phyloP scores from a whole-genome alignment of 2,888 invertebrate species.

The Aplocera efformata region DNA sequence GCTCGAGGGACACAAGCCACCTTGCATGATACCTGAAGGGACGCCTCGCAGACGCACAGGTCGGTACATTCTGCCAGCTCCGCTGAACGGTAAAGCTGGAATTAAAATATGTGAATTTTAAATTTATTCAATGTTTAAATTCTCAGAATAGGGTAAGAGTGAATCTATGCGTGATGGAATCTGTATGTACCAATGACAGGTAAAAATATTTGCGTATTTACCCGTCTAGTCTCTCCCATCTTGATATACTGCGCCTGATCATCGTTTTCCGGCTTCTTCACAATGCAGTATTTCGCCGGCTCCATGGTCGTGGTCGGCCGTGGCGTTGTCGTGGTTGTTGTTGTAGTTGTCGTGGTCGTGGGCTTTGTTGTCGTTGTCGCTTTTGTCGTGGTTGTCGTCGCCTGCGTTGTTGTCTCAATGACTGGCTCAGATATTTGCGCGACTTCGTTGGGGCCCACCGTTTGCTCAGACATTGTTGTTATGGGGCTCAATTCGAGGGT shows the following conservation, averaged over 20 bases:
- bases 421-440: slow-evolving; percentile 69
- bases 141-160: too few species aligned
- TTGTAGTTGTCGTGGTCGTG: slow-evolving; percentile 66
- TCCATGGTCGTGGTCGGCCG: slow-evolving; percentile 81
- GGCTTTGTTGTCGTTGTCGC: slow-evolving; percentile 49
- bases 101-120: neutral
- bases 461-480: slow-evolving; percentile 72
- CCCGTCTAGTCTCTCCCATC: slow-evolving; percentile 92
- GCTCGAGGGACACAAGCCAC: slow-evolving; percentile 93
- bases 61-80: slow-evolving; percentile 93
- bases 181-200: too few species aligned
- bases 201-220: too few species aligned
- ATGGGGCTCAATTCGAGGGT: slow-evolving; percentile 61
- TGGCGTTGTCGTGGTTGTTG: slow-evolving; percentile 73
- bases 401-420: slow-evolving; percentile 54
- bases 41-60: slow-evolving; percentile 91
- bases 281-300: slow-evolving; percentile 87
- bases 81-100: slow-evolving; percentile 89
- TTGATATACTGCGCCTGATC: slow-evolving; percentile 88
- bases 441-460: slow-evolving; percentile 60
- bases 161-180: too few species aligned
- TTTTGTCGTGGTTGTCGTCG: slow-evolving; percentile 48
- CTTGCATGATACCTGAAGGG: slow-evolving; percentile 89
- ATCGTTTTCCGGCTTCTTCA: slow-evolving; percentile 89
- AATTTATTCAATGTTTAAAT: too few species aligned